A percentile compares a stretch with the other conserved stretches of the same genome.
These are phyloP conservation scores for Pterois miles DNA, from an alignment of 2,797 vertebrate genomes.

Conservation along the genomic window DNA sequence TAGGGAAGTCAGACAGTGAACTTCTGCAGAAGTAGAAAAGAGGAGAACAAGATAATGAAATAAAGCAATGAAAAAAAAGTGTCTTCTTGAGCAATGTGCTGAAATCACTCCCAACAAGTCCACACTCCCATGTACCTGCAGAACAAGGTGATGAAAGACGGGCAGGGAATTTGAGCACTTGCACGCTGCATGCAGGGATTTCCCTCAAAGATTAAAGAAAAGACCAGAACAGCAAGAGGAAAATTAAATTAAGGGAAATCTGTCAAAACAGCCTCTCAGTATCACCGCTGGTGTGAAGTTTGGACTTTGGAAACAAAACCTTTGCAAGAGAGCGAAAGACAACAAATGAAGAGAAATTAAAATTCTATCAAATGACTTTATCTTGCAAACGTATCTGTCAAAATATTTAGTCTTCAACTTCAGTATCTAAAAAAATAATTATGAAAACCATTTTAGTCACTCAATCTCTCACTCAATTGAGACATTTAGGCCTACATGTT, in stretches of 20 bases:
- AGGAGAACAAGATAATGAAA: not conserved
- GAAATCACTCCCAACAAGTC: constrained; percentile 32
- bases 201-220: constrained; percentile 4
- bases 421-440: not conserved
- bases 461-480: not conserved
- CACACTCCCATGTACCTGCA: constrained; percentile 36
- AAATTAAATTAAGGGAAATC: not conserved
- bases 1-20: not conserved
- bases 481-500: not conserved
- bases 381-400: constrained; percentile 25
- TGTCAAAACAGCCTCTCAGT: constrained; percentile 31
- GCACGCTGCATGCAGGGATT: constrained; percentile 8
- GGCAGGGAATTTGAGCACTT: constrained; percentile 12
- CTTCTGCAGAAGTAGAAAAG: not conserved
- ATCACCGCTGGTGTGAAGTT: not conserved
- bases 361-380: constrained; percentile 40
- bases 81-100: not conserved
- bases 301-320: constrained; percentile 27
- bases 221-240: not conserved
- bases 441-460: constrained; percentile 5
- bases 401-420: constrained; percentile 27
- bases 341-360: constrained; percentile 56
- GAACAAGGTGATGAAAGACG: constrained; percentile 32
- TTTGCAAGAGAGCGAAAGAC: constrained; percentile 12
- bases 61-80: not conserved